Evolutionary conservation across 2,888 invertebrate species (phyloP).

Genomic region (Acanthosepion pharaonis): DNA sequence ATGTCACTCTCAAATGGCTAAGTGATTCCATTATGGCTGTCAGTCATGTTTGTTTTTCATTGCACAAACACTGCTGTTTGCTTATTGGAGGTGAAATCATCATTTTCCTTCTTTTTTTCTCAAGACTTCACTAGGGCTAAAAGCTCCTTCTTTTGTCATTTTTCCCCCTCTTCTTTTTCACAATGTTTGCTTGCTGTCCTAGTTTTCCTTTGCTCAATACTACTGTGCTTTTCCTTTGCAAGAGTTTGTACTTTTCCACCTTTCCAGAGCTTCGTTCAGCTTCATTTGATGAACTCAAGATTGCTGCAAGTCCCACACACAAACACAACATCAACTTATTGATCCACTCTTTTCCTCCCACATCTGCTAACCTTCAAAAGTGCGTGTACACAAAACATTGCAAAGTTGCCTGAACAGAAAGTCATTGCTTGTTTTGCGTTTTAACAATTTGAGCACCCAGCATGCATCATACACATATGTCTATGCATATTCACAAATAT

Average conservation of each 20-base stretch:
- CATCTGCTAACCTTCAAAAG: constrained; percentile 17
- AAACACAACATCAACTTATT: not conserved
- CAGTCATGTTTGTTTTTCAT: not conserved
- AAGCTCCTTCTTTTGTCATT: not conserved
- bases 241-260: not conserved
- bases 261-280: not conserved
- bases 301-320: not conserved
- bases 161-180: not conserved
- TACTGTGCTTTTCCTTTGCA: not conserved
- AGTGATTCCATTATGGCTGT: constrained; percentile 25
- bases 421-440: not conserved
- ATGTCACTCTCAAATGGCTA: not conserved
- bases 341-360: not conserved
- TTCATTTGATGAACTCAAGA: constrained; percentile 25
- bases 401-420: not conserved
- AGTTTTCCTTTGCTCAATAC: not conserved
- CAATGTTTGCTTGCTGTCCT: not conserved
- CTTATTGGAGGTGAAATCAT: constrained; percentile 5
- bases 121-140: not conserved
- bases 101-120: not conserved
- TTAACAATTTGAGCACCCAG: not conserved
- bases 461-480: not conserved
- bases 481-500: not conserved
- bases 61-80: not conserved
- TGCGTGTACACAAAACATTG: not conserved